Conservation (phyloP, 2,797 vertebrate species). For the Stomatorhinus walkeri region DNA sequence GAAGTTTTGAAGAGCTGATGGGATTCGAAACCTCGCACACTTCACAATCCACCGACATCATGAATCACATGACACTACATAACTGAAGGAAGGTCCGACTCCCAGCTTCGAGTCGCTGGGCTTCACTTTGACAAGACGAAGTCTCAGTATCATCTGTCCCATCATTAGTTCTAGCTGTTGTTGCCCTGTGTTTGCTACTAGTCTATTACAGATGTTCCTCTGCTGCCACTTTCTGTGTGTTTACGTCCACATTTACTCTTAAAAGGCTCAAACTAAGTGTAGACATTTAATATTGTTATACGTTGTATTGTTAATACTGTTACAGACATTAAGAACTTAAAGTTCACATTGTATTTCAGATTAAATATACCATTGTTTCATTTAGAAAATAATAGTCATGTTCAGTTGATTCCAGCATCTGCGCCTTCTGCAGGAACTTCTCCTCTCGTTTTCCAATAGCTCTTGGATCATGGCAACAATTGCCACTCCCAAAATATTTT, state of each 20-base stretch:
- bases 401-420: neutral
- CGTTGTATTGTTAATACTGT: neutral
- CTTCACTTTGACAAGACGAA: neutral
- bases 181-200: neutral
- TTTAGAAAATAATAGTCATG: neutral
- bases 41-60: neutral
- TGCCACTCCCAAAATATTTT: neutral
- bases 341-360: neutral
- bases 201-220: no score
- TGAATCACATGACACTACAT: neutral
- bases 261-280: neutral
- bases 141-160: neutral
- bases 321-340: neutral
- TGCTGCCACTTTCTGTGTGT: neutral
- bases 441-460: neutral
- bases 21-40: neutral
- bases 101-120: neutral
- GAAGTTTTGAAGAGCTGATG: neutral
- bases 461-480: neutral
- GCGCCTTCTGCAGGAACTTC: neutral
- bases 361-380: neutral
- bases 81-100: neutral
- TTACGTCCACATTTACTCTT: neutral
- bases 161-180: neutral
- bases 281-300: neutral